These are phyloP conservation scores for Acestrorhynchus altus DNA, from an alignment of 2,797 vertebrate genomes.

Conservation along the genomic window DNA sequence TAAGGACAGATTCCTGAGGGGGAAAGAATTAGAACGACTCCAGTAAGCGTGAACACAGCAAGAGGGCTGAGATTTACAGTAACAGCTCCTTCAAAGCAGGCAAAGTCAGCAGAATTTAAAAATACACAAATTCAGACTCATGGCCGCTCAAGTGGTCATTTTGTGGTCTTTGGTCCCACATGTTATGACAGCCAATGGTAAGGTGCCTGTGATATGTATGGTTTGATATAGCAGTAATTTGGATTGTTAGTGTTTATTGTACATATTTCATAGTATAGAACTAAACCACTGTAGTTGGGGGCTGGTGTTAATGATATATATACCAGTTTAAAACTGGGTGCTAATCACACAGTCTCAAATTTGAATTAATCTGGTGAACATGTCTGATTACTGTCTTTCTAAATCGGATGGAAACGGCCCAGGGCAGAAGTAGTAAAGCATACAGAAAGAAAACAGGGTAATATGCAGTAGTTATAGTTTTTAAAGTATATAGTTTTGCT, in stretches of 20 bases:
- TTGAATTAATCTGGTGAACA: not conserved
- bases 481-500: not conserved
- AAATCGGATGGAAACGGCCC: too few species aligned
- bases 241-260: not conserved
- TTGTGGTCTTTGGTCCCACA: conserved; percentile 6
- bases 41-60: conserved; percentile 32
- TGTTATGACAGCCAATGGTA: conserved; percentile 18
- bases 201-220: not conserved
- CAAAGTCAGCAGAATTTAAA: conserved; percentile 23
- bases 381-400: not conserved
- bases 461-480: not conserved
- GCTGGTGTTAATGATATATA: too few species aligned
- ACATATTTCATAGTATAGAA: not conserved
- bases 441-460: not conserved
- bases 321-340: too few species aligned
- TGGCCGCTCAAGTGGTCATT: not conserved
- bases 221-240: not conserved
- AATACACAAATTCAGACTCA: conserved; percentile 4
- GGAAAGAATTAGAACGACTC: conserved; percentile 42
- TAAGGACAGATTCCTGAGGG: conserved; percentile 53
- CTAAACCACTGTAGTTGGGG: not conserved
- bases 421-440: not conserved
- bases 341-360: too few species aligned
- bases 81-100: conserved; percentile 17
- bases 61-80: conserved; percentile 37